Evolutionary conservation across 2,797 vertebrate species (phyloP).

Genomic region (Borostomias antarcticus): DNA sequence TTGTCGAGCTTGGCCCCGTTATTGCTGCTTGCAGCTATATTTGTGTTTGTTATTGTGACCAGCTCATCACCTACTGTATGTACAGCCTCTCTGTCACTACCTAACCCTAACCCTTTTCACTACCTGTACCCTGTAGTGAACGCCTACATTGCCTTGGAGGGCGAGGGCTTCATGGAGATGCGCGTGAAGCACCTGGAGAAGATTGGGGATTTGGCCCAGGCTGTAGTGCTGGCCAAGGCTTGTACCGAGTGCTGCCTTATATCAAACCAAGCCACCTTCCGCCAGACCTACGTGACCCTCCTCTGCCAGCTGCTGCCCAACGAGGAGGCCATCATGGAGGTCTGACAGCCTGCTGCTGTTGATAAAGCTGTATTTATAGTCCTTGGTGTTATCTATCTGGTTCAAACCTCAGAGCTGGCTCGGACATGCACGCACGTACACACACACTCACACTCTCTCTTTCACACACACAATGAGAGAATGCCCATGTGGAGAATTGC

Average conservation of each 20-base stretch:
- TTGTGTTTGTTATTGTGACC: no score
- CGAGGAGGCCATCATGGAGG: constrained; percentile 96
- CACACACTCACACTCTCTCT: no score
- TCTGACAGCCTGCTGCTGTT: constrained; percentile 51
- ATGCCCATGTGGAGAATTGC: background rate
- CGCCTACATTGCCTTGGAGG: constrained; percentile 91
- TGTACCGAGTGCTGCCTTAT: constrained; percentile 89
- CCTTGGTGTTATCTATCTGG: no score
- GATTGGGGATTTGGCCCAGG: constrained; percentile 90
- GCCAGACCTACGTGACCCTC: constrained; percentile 90
- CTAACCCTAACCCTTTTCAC: no score
- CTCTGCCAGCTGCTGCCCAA: constrained; percentile 93
- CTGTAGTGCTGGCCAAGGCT: constrained; percentile 89
- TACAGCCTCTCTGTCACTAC: background rate
- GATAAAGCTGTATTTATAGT: background rate
- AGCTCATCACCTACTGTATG: no score
- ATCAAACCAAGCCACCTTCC: constrained; percentile 88
- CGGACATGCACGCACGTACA: no score
- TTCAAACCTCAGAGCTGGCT: no score
- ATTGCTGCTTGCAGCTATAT: no score
- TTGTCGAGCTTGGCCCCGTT: no score
- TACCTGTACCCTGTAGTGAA: constrained; percentile 72
- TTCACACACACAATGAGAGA: no score
- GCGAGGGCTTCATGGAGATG: constrained; percentile 96
- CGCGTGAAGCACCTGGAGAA: constrained; percentile 96